Base-by-base conservation (phyloP, 2,888 invertebrate genomes). In the Hydrotaea diabolus region DNA sequence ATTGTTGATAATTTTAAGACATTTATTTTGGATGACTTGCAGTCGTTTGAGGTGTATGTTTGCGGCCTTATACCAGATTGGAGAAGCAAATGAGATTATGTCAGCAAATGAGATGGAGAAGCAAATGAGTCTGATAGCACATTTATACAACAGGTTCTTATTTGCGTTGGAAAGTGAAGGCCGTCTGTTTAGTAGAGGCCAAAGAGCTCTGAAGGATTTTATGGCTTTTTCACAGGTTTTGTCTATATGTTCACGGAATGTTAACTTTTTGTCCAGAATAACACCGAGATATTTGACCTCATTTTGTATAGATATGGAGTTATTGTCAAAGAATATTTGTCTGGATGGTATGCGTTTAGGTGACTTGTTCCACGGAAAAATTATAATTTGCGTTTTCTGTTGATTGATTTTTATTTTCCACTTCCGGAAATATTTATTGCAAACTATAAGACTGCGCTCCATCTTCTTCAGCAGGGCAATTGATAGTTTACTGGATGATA, bases 401-500 rank as follows among this genome's bases (percentile, higher is more conserved):
- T 53, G 53, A n/a, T 53, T 53, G 1, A 53, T 53, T 53, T 53
- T 53, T 53, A 53, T 53, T 53, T 53, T 53, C 53, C 53, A 53
- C 2, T n/a, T 53, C 13, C 3, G 9, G 17, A 53, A 53, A 53
- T 53, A 53, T n/a, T n/a, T 53, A 2, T n/a, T 19, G 19, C 53
- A 53, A n/a, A 4, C 2, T 4, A 2, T 0, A 2, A 53, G n/a
- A 19, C 53, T 53, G 2, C 17, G 2, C 3, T 53, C n/a, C 53
- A 53, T 53, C 8, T 53, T 53, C 13, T 53, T 19, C 8, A n/a
- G n/a, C 2, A 5, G n/a, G 8, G 8, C n/a, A n/a, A 3, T n/a
- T 53, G n/a, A 4, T 4, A 31, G 31, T 31, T 31, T 31, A 7
- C 59, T 26, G 15, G 59, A 59, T 9, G 55, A 7, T 19, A 21